Percentiles rank a stretch among this genome's conserved stretches.
Conservation (phyloP, 2,113 vertebrate species). For the Rafetus swinhoei region DNA sequence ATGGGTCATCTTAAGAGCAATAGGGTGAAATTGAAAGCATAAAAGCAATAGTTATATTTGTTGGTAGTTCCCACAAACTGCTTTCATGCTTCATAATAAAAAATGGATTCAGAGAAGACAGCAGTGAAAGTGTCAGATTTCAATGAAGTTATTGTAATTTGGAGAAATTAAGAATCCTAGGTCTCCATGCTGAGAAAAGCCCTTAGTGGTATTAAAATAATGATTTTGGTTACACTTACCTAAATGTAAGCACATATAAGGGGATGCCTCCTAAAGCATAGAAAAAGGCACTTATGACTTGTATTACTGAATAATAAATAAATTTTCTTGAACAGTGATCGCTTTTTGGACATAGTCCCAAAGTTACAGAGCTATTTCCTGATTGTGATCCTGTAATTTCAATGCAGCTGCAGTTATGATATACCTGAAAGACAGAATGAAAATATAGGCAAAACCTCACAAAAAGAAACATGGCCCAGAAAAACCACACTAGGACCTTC, state of each 20-base stretch:
- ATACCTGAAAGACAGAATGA: slow-evolving; percentile 79
- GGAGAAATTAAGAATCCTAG: background rate
- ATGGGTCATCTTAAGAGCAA: background rate
- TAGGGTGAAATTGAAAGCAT: background rate
- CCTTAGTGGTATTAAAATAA: background rate
- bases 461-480: background rate
- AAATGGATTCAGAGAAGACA: background rate
- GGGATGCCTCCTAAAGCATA: slow-evolving; percentile 79
- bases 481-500: background rate
- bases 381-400: slow-evolving; percentile 63
- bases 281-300: slow-evolving; percentile 79
- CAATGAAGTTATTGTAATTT: background rate
- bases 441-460: background rate
- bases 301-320: slow-evolving; percentile 80
- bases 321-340: slow-evolving; percentile 83
- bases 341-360: slow-evolving; percentile 86
- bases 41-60: background rate
- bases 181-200: background rate
- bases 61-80: background rate
- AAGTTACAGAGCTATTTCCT: slow-evolving; percentile 78
- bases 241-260: slow-evolving; percentile 81
- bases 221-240: slow-evolving; percentile 73
- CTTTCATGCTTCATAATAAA: background rate
- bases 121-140: background rate
- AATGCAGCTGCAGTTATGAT: slow-evolving; percentile 91